Base-by-base conservation (phyloP, 2,797 vertebrate genomes). In the Molossus alvarezi region DNA sequence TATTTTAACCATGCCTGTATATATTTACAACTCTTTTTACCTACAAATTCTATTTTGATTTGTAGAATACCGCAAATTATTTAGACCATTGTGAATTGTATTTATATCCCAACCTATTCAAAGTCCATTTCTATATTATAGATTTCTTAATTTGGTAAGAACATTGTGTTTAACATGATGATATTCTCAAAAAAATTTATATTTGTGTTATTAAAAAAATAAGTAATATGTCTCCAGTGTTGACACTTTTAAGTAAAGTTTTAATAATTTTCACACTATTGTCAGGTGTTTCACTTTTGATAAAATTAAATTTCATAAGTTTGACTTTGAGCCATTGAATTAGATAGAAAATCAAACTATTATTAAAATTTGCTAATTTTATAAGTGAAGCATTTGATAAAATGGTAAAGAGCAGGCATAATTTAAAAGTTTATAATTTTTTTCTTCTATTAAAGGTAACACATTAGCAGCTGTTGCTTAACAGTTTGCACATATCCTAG, bases 31-130 rank as follows among this genome's bases (percentile, higher is more conserved):
- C 87, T 93, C n/a, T 95, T 41, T 21, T 4, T 41, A 72, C 13
- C 25, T 65, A 33, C 13, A 65, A 13, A n/a, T 86, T 92, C 45
- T 53, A 72, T 53, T 87, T 95, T 94, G 45, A 84, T 57, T 88
- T 72, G 18, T 48, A 90, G 14, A 81, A 81, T 62, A 71, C 48
- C 85, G 7, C 45, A 85, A 23, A 64, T 85, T 88, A 5, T 90
- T 93, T 88, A 65, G 81, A 86, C 25, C 25, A 55, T 23, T 25
- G 17, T 60, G 7, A 83, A 64, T 84, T 91, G 58, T 58, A 57
- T 90, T 87, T 87, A 5, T 2, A 33, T 60, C 8, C 58, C 62
- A 62, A 71, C 15, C 17, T 71, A 73, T 73, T 90, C 17, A 62
- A 85, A 87, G 41, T 62, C 13, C 12, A 77, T 82, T 91, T 90